Evolutionary conservation across 2,113 vertebrate species (phyloP), one percentile per base, ranked within the genome.

Genomic region (Salvelinus sp.): DNA sequence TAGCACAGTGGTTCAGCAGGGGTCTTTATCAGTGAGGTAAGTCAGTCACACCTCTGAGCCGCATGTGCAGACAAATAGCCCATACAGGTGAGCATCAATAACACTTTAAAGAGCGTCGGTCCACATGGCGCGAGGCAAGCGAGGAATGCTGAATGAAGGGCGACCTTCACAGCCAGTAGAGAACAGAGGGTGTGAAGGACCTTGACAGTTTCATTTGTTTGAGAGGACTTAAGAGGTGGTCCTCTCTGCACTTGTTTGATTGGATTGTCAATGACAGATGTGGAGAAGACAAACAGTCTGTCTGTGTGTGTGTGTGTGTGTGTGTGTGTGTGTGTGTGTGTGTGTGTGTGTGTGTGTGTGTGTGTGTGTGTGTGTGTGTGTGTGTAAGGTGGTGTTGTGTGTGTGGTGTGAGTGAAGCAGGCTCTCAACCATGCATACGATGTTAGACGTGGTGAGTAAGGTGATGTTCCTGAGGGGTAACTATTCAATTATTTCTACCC

Each of bases 181-280:
- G 58, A 69, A 20, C 54, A 16, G 47, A 72, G 7, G 74, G 81
- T 79, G 67, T 68, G 72, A 79, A 81, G 58, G 38, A 70, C 78
- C 14, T 60, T 6, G 54, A 74, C 50, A 64, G 82, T 91, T 87
- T 92, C 84, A 91, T 92, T 91, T 92, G 81, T 89, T 85, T 90
- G 86, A 92, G 86, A 90, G 89, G 83, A 89, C 68, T 48, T 44
- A 76, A 72, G 82, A 81, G 84, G 82, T 81, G 76, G 73, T 82
- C 79, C 65, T 85, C 72, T 81, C 80, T 74, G 66, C 80, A 83
- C 85, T 86, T 69, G 83, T 90, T 88, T 88, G 83, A 92, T 91
- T 90, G 81, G 79, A 90, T 83, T 86, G 78, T 89, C 75, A 81
- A 79, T 84, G 80, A 76, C 79, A 75, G 74, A 83, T 86, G 82